A percentile compares a stretch with the other conserved stretches of the same genome.
Evolutionary conservation across 2,888 invertebrate genomes (phyloP).

Genomic region (Macaria liturata): DNA sequence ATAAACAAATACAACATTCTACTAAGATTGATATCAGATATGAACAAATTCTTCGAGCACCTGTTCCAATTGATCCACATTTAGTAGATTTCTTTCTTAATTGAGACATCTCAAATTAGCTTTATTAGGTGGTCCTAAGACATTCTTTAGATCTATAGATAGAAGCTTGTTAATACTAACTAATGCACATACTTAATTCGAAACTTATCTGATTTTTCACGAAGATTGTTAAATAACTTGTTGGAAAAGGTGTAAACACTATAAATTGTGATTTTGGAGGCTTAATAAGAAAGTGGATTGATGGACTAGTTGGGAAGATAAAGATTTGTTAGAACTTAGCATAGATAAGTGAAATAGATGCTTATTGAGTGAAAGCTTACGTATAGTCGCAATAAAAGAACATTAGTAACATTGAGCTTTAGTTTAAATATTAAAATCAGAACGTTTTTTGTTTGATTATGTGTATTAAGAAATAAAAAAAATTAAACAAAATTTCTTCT

Average conservation of each 20-base stretch:
- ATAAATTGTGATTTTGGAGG: slow-evolving; percentile 5
- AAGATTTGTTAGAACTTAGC: no score
- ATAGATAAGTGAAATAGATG: no score
- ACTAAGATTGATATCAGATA: no score
- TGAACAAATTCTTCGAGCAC: no score
- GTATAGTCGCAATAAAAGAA: no score
- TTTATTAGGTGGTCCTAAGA: not conserved
- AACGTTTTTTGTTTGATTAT: no score
- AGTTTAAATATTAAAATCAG: no score
- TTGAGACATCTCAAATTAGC: slow-evolving; percentile 18
- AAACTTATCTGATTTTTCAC: slow-evolving; percentile 12
- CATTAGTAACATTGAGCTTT: no score
- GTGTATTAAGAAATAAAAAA: no score
- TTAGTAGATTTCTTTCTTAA: slow-evolving; percentile 9
- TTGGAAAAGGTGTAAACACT: not conserved
- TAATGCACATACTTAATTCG: slow-evolving; percentile 16
- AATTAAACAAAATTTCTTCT: no score
- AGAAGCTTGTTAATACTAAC: slow-evolving; percentile 9
- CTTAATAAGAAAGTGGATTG: not conserved
- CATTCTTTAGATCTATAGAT: slow-evolving; percentile 15
- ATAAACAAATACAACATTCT: no score
- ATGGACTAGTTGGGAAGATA: not conserved
- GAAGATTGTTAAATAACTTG: slow-evolving; percentile 6
- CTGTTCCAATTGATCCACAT: not conserved
- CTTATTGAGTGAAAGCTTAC: no score